Base-by-base conservation (phyloP, 1,140 invertebrate species). In the Orius laevigatus region DNA sequence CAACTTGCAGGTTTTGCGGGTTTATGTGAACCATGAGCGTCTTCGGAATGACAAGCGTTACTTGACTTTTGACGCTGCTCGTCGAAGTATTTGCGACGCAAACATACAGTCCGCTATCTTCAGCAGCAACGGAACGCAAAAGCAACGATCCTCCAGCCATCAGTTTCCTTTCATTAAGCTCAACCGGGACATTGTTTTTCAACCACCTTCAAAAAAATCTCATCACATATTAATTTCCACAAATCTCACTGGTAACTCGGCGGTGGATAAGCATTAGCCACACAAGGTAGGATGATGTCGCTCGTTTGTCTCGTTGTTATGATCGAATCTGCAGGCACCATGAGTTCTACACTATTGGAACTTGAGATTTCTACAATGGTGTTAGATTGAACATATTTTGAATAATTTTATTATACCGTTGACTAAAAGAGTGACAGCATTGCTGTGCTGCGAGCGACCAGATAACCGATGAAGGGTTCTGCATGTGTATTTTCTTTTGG, bases 141-240 rank as follows among this genome's bases (percentile, higher is more conserved):
- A 48, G 36, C 8, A 48, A 51, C 2, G 42, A 51, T 2, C 43
- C 36, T 2, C 42, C 42, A 32, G 38, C 56, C 51, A 46, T 57
- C 3, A 39, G n/a, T 18, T 16, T 14, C 35, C 46, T 31, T 32
- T 45, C 43, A 25, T n/a, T 32, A n/a, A 45, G 25, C 32, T 45
- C 32, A 3, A 45, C 8, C 8, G 43, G 43, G 18, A 16, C 15
- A 15, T 45, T 45, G 8, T 45, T 31, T 33, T 45, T 45, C 2
- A 31, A n/a, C 43, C 43, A 45, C 15, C 43, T 45, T n/a, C 25
- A 45, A 45, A 19, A 45, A 14, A 42, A 42, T 3, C 10, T 11
- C 19, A 19, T 38, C n/a, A n/a, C n/a, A 25, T 25, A 25, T 25
- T 25, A 25, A 25, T 25, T 25, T 25, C 3, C 25, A 25, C n/a